A percentile compares a stretch with the other conserved stretches of the same genome.
These are phyloP conservation scores for Orthosia incerta DNA, from an alignment of 2,888 invertebrate species.

Conservation along the genomic window DNA sequence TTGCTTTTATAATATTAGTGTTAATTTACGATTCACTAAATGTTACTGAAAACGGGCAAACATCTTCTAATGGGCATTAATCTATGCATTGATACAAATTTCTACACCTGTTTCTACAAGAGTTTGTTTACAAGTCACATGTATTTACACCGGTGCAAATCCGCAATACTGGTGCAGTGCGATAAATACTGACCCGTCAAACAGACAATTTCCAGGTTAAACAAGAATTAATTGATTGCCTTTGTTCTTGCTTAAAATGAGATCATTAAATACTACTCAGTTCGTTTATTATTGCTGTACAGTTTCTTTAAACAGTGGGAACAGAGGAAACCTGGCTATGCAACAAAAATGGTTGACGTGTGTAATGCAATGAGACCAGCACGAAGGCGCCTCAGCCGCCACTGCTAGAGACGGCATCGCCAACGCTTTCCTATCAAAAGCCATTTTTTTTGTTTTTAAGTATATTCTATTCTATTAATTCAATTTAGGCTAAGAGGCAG, in stretches of 20 bases:
- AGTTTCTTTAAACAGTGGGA: constrained; percentile 17
- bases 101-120: background rate
- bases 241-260: constrained; percentile 12
- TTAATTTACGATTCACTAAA: background rate
- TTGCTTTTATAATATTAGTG: too few species aligned
- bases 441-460: too few species aligned
- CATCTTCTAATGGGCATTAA: background rate
- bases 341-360: constrained; percentile 47
- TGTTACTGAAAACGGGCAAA: background rate
- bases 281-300: constrained; percentile 12
- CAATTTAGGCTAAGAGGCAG: too few species aligned
- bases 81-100: background rate
- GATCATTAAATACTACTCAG: constrained; percentile 36
- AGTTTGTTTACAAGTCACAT: background rate
- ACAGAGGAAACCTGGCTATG: background rate
- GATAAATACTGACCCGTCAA: constrained; percentile 1
- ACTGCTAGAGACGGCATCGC: background rate
- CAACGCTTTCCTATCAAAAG: background rate
- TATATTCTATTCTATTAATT: too few species aligned
- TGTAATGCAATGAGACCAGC: constrained; percentile 25
- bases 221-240: constrained; percentile 18
- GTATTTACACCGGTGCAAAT: background rate
- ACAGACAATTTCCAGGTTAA: background rate
- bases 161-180: background rate
- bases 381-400: background rate